phyloP scores from a whole-genome alignment of 2,113 vertebrate genomes.

The Bucco capensis region DNA sequence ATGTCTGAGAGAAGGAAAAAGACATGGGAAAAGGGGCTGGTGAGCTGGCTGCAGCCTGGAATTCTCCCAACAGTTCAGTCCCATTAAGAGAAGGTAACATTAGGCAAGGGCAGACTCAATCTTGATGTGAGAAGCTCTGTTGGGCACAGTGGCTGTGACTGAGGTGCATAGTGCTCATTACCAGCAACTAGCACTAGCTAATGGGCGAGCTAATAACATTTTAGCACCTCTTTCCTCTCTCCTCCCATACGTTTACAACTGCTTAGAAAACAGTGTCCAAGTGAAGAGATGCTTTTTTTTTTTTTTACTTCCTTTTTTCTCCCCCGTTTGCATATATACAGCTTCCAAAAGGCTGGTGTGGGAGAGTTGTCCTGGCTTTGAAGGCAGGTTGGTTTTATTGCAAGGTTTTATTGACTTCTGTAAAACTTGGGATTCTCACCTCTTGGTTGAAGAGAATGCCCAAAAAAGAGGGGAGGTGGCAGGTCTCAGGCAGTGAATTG shows the following conservation, averaged over 20 bases:
- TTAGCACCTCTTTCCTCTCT: background rate
- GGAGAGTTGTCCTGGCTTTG: conserved; percentile 15
- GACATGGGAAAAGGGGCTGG: background rate
- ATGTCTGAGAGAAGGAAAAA: background rate
- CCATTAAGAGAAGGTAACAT: fast-evolving
- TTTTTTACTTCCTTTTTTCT: background rate
- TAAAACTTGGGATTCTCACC: conserved; percentile 23
- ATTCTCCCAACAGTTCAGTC: background rate
- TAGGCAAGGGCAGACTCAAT: background rate
- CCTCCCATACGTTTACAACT: background rate
- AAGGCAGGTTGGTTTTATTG: conserved; percentile 19
- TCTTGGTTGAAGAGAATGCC: background rate
- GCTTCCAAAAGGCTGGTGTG: conserved; percentile 24
- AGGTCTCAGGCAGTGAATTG: background rate
- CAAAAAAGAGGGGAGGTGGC: background rate
- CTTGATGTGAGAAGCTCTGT: background rate
- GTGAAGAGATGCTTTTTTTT: background rate
- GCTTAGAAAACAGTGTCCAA: background rate
- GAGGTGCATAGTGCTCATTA: background rate
- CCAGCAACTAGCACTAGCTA: background rate
- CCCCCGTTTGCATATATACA: background rate
- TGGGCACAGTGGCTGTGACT: fast-evolving
- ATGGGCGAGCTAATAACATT: background rate
- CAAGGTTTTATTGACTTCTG: conserved; percentile 34
- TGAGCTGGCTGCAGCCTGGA: background rate